phyloP scores from a whole-genome alignment of 2,888 invertebrate genomes.

The Spilosoma lubricipeda region DNA sequence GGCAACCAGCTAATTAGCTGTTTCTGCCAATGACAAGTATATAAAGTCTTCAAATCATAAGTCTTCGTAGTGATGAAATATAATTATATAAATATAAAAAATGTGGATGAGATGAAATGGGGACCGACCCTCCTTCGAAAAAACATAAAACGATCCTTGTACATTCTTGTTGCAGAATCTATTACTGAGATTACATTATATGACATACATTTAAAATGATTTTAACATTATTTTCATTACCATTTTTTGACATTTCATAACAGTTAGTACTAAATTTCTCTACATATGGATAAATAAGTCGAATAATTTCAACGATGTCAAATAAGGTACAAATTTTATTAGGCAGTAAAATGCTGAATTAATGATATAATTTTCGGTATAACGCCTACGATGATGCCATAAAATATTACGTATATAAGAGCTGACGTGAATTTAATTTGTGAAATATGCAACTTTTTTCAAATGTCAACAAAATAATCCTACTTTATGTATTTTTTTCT shows the following conservation, averaged over 20 bases:
- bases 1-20: too few relatives aligned
- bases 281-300: not conserved
- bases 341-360: slow-evolving; percentile 56
- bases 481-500: too few relatives aligned
- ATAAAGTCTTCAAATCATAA: too few relatives aligned
- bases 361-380: slow-evolving; percentile 56
- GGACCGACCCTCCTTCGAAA: too few relatives aligned
- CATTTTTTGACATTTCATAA: not conserved
- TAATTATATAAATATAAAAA: too few relatives aligned
- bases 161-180: not conserved
- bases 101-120: too few relatives aligned
- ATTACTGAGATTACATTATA: too few relatives aligned
- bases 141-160: too few relatives aligned
- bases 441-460: slow-evolving; percentile 20
- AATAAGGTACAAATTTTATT: slow-evolving; percentile 56
- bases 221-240: not conserved
- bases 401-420: slow-evolving; percentile 37
- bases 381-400: slow-evolving; percentile 35
- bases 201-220: too few relatives aligned
- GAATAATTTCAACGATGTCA: slow-evolving; percentile 29
- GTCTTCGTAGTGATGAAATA: too few relatives aligned
- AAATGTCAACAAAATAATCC: not conserved
- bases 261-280: not conserved
- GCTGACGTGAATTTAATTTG: slow-evolving; percentile 34
- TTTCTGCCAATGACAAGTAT: too few relatives aligned